Evolutionary conservation across 1,140 invertebrate genomes (phyloP).

Genomic region (Diachasmimorpha longicaudata): DNA sequence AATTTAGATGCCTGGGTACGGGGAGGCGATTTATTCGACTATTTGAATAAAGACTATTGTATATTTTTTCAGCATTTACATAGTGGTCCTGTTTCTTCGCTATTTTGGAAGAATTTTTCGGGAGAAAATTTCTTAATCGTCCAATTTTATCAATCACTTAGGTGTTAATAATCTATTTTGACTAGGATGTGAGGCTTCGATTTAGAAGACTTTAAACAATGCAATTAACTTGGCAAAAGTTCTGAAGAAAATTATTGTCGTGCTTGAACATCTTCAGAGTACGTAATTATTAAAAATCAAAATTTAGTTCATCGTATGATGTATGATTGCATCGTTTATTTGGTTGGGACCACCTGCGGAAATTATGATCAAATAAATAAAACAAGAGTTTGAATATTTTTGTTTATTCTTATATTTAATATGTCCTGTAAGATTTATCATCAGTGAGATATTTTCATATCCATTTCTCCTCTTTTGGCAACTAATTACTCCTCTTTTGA

Average conservation of each 20-base stretch:
- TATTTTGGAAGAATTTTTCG: not conserved
- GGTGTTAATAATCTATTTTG: too few species aligned
- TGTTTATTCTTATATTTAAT: not conserved
- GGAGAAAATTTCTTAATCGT: too few species aligned
- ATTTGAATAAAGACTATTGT: slow-evolving; percentile 35
- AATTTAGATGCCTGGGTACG: slow-evolving; percentile 33
- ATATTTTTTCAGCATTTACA: slow-evolving; percentile 51
- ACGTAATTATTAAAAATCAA: not conserved
- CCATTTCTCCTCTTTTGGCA: too few species aligned
- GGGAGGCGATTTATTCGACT: slow-evolving; percentile 12
- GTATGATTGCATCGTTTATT: slow-evolving; percentile 12
- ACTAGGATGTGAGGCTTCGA: too few species aligned
- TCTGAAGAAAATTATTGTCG: too few species aligned
- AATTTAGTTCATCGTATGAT: not conserved
- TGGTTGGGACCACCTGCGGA: slow-evolving; percentile 20
- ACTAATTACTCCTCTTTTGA: too few species aligned
- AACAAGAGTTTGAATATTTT: not conserved
- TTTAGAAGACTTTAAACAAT: too few species aligned
- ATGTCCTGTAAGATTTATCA: not conserved
- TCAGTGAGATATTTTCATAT: too few species aligned
- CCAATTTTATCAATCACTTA: too few species aligned
- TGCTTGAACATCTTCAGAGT: too few species aligned
- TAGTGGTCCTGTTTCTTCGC: slow-evolving; percentile 30
- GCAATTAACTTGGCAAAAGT: too few species aligned
- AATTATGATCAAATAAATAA: slow-evolving; percentile 10